phyloP scores from a whole-genome alignment of 2,888 invertebrate species.

The Spilosoma lubricipeda region DNA sequence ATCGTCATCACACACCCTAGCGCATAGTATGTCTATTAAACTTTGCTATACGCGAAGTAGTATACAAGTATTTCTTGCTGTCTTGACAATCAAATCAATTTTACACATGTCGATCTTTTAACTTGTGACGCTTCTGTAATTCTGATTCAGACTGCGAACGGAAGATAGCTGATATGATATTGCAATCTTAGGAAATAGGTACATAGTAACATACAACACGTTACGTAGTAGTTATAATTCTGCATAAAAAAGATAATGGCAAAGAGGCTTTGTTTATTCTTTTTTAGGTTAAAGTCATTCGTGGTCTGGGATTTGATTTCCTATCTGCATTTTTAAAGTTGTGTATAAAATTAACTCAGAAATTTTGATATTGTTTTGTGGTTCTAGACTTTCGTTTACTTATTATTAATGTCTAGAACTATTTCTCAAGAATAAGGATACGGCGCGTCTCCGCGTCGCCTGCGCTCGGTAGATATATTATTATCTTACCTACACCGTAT shows the following conservation, averaged over 20 bases:
- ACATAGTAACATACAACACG: neutral
- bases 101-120: neutral
- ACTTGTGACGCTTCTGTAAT: neutral
- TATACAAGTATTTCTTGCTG: neutral
- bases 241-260: neutral
- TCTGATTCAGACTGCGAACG: neutral
- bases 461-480: no score
- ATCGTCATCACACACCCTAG: neutral
- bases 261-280: neutral
- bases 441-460: no score
- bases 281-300: no score
- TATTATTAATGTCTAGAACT: no score
- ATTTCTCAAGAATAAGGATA: no score
- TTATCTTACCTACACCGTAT: no score
- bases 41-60: neutral
- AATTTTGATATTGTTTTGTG: no score
- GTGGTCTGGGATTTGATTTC: no score
- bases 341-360: no score
- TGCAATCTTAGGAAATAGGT: neutral
- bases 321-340: no score
- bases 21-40: neutral
- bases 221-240: neutral
- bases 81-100: neutral
- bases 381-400: no score
- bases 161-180: neutral